Base-by-base conservation (phyloP, 2,113 vertebrate species). In the Chaenocephalus aceratus region DNA sequence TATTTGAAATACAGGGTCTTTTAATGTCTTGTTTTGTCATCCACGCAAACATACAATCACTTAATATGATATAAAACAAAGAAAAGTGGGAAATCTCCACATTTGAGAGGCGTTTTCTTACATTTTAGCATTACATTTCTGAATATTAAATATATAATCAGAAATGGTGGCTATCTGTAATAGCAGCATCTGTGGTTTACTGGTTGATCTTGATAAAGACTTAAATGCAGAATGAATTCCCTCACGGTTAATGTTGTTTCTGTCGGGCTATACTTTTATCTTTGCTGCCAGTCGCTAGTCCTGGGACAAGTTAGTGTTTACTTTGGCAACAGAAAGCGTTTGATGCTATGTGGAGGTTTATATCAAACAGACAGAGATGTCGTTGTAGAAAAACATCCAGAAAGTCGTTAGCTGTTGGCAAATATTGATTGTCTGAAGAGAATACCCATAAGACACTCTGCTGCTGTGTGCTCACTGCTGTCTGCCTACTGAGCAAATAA, bases 321-420 rank as follows among this genome's bases (percentile, higher is more conserved):
- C 87, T 61, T 80, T 86, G 75, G 77, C 72, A 88, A 87, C 87
- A 36, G 62, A 79, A 72, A 70, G 71, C 0, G 30, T 30, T 48
- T 69, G 53, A 70, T 82, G 68, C 13, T 88, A 30, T 30, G 30
- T 30, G 80, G 45, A 84, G 70, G 86, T 88, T 88, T 71, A 79
- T 64, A 75, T 73, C 63, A 18, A 60, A 79, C 66, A 45, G 48
- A 59, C 73, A 16, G 30, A 75, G 56, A 63, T 61, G 23, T 49
- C 44, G 36, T 41, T 41, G 36, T 5, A 7, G 36, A 41, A 41
- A 41, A 41, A 41, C 36, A 41, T 78, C 48, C 15, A 49, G 15
- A 64, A 72, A 56, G 34, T 11, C 5, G 21, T 67, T 64, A 26
- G 34, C 48, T 76, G 49, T 54, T 54, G 23, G 62, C 74, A 69